Evolutionary conservation across 2,113 vertebrate genomes (phyloP), one percentile per base, ranked within the genome.

Genomic region (Talpa occidentalis): DNA sequence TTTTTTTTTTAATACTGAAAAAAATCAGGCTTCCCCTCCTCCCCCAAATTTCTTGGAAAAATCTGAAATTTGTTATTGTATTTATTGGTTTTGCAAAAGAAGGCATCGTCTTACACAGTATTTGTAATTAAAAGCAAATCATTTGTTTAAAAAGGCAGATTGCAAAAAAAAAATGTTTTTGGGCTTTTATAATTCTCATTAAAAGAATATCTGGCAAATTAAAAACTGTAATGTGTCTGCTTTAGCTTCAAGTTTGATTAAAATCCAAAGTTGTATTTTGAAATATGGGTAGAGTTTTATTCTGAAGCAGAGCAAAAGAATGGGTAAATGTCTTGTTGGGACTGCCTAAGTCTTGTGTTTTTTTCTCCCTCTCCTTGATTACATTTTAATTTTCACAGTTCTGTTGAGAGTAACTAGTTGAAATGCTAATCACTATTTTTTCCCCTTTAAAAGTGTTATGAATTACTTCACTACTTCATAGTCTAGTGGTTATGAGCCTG

Each of bases 131-230:
- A 98, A 98, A 98, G 47, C 94, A 98, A 97, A 97, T 97, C 90
- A 92, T 97, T 98, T 98, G 97, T 97, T 98, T 97, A 26, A 97
- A 96, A 95, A 78, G 96, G 96, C 97, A 98, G 98, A 97, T 97
- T 96, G 96, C 93, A 97, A 97, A 98, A 97, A 98, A 97, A 97
- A 97, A 89, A 98, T 98, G 98, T 98, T 98, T 98, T 97, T 97
- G 96, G 95, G 98, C 96, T 97, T 98, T 98, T 98, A 97, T 98
- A 98, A 98, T 98, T 96, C 98, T 98, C 98, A 98, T 98, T 98
- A 98, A 98, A 98, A 98, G 91, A 98, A 97, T 98, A 98, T 93
- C 97, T 98, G 98, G 97, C 97, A 98, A 98, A 98, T 97, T 90
- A 92, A 96, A 97, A 97, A 93, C 74, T 96, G 85, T 97, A 96